These are phyloP conservation scores for Agrochola macilenta DNA, from an alignment of 2,888 invertebrate genomes.

Conservation along the genomic window DNA sequence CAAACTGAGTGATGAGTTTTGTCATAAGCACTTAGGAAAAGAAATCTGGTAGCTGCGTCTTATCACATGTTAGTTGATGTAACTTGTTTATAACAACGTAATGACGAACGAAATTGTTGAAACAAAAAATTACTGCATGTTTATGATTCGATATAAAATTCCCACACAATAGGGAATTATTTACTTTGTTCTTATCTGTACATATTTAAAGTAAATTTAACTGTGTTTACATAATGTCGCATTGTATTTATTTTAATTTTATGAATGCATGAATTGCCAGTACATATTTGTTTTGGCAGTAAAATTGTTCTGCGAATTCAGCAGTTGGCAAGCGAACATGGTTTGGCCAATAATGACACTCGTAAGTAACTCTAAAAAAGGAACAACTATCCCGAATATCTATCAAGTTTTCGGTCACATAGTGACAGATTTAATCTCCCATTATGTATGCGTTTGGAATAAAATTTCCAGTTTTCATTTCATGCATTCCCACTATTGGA, in stretches of 20 bases:
- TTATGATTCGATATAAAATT: conserved; percentile 1
- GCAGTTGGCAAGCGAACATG: conserved; percentile 56
- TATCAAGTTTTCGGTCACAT: conserved; percentile 30
- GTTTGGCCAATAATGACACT: conserved; percentile 38
- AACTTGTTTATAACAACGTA: conserved; percentile 1
- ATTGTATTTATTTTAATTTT: neutral
- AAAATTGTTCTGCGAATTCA: conserved; percentile 36
- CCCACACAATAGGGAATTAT: neutral
- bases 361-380: conserved; percentile 31
- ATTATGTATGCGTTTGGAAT: conserved; percentile 36
- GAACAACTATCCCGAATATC: conserved; percentile 30
- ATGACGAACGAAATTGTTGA: conserved; percentile 13
- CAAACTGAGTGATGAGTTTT: neutral
- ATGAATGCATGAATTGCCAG: conserved; percentile 26
- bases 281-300: conserved; percentile 48
- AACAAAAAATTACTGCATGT: conserved; percentile 3
- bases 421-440: conserved; percentile 43
- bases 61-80: conserved; percentile 13
- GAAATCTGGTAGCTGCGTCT: neutral
- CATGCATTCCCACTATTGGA: conserved; percentile 46
- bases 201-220: conserved; percentile 16
- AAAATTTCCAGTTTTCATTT: conserved; percentile 45
- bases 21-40: neutral
- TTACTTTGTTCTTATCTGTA: conserved; percentile 10
- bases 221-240: conserved; percentile 36